Percentiles rank a stretch among this genome's conserved stretches.
Conservation (phyloP, 2,113 vertebrate species). For the Strix uralensis region DNA sequence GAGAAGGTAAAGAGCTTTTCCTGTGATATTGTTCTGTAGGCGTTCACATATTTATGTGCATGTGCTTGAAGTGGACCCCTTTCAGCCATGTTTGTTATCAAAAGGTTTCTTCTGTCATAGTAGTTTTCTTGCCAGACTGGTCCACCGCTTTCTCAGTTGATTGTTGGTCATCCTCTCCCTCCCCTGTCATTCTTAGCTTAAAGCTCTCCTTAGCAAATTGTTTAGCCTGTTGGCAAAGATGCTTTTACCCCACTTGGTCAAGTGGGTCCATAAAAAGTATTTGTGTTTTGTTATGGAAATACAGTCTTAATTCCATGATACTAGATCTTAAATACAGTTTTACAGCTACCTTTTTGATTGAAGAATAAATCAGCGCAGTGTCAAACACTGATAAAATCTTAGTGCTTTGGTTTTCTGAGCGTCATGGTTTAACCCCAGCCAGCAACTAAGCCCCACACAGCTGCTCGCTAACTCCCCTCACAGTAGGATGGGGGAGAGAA, state of each 20-base stretch:
- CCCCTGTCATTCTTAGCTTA: not conserved
- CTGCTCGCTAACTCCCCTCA: too few relatives aligned
- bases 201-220: not conserved
- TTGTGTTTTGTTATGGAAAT: not conserved
- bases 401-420: not conserved
- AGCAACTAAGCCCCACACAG: too few relatives aligned
- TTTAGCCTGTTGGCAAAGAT: not conserved
- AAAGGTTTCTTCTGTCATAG: not conserved
- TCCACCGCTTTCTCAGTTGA: not conserved
- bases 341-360: not conserved
- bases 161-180: not conserved
- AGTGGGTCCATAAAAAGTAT: not conserved
- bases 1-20: not conserved
- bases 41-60: not conserved
- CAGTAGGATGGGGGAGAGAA: too few relatives aligned
- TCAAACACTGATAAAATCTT: not conserved
- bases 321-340: not conserved
- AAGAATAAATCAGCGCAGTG: not conserved
- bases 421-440: too few relatives aligned
- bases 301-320: not conserved
- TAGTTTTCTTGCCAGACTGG: not conserved
- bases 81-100: not conserved
- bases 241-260: not conserved
- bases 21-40: not conserved
- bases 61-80: not conserved